These are phyloP conservation scores for Champsocephalus esox DNA, from an alignment of 2,797 vertebrate species.

Conservation along the genomic window DNA sequence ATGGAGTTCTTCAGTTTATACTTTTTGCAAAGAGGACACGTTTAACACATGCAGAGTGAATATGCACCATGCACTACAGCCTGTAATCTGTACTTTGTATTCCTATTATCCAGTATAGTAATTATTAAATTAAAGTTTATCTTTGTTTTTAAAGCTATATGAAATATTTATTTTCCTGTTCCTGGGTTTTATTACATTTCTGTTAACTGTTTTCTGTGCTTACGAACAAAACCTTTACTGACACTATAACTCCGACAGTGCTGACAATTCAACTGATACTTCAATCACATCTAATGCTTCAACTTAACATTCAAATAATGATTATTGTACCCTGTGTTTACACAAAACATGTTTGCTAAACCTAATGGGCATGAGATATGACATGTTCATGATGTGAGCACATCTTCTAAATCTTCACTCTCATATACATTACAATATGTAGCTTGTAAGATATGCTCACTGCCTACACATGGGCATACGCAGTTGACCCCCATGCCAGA, in stretches of 20 bases:
- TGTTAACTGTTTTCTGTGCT: background rate
- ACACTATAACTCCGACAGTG: background rate
- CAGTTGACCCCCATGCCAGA: slow-evolving; percentile 11
- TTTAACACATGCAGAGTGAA: too few relatives aligned
- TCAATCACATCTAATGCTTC: background rate
- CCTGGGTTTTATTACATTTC: too few relatives aligned
- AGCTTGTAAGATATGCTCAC: background rate
- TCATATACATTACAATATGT: slow-evolving; percentile 3
- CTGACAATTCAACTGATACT: background rate
- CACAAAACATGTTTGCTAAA: too few relatives aligned
- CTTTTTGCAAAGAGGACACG: too few relatives aligned
- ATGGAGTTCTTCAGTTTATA: too few relatives aligned
- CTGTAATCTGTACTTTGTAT: too few relatives aligned
- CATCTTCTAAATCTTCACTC: background rate
- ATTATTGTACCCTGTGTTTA: background rate
- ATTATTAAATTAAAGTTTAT: too few relatives aligned
- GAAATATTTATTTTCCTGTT: too few relatives aligned
- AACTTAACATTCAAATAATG: background rate
- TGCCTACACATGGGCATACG: slow-evolving; percentile 17
- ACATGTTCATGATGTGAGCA: background rate
- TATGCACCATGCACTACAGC: background rate
- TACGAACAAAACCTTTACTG: background rate
- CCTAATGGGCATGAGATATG: background rate
- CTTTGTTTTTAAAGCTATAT: too few relatives aligned
- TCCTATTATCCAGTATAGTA: too few relatives aligned